Conservation (phyloP, 2,888 invertebrate species). For the Drosophila aldrichi region DNA sequence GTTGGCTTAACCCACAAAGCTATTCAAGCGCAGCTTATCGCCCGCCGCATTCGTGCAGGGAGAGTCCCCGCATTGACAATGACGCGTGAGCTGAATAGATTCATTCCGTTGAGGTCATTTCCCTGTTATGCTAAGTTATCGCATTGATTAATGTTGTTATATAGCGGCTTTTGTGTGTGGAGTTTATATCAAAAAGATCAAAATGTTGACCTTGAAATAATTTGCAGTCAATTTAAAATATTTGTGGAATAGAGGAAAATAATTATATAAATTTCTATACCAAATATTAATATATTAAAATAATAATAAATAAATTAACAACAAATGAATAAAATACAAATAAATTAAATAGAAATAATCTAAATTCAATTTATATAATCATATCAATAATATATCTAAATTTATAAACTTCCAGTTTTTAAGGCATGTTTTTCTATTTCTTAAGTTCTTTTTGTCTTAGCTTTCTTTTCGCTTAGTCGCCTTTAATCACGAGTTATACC, state of each 20-base stretch:
- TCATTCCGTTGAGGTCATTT: conserved; percentile 23
- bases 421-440: too few species aligned
- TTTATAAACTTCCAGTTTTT: too few species aligned
- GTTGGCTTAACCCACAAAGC: conserved; percentile 7
- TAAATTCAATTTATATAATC: too few species aligned
- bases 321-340: not conserved
- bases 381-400: too few species aligned
- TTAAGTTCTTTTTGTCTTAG: not conserved
- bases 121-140: conserved; percentile 7
- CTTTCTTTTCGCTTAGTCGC: not conserved
- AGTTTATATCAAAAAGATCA: not conserved
- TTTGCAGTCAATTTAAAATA: not conserved
- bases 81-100: conserved; percentile 31
- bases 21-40: conserved; percentile 10
- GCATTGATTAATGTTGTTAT: not conserved
- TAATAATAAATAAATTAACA: not conserved
- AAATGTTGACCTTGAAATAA: not conserved
- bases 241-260: not conserved
- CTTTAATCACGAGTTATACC: conserved; percentile 25
- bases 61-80: conserved; percentile 20
- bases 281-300: not conserved
- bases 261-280: not conserved
- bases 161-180: not conserved
- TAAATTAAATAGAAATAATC: too few species aligned
- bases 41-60: not conserved